phyloP scores from a whole-genome alignment of 2,888 invertebrate species.

The Odontothrips loti region DNA sequence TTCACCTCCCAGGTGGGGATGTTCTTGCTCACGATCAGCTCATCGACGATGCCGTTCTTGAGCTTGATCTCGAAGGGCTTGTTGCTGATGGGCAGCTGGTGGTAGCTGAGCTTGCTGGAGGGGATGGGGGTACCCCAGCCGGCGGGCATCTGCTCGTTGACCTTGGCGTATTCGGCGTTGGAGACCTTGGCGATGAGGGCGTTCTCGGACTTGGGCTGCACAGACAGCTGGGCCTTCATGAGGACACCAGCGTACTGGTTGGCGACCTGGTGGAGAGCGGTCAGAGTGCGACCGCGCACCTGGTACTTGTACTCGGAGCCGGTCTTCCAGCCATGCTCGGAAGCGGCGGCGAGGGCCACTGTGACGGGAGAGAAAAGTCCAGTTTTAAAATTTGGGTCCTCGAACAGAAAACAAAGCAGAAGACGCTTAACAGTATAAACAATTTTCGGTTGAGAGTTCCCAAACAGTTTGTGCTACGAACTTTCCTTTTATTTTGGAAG shows the following conservation, averaged over 20 bases:
- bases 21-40: slow-evolving; percentile 54
- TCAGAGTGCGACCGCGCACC: slow-evolving; percentile 53
- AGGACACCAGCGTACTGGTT: slow-evolving; percentile 54
- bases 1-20: slow-evolving; percentile 62
- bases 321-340: slow-evolving; percentile 53
- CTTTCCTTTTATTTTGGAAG: too few relatives aligned
- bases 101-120: slow-evolving; percentile 51
- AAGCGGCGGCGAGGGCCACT: slow-evolving; percentile 31
- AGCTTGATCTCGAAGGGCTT: slow-evolving; percentile 59
- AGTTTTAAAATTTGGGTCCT: slow-evolving; percentile 42
- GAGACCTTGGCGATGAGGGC: slow-evolving; percentile 48
- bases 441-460: too few relatives aligned
- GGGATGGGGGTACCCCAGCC: slow-evolving; percentile 51
- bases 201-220: slow-evolving; percentile 53
- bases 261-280: slow-evolving; percentile 54
- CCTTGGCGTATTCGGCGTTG: slow-evolving; percentile 53
- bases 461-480: too few relatives aligned
- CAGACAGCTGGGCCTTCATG: slow-evolving; percentile 53
- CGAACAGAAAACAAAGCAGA: too few relatives aligned
- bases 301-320: slow-evolving; percentile 58
- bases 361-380: slow-evolving; percentile 39
- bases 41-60: slow-evolving; percentile 58
- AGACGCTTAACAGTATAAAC: too few relatives aligned
- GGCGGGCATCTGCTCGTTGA: slow-evolving; percentile 52
- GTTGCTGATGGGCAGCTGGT: slow-evolving; percentile 53